phyloP scores from a whole-genome alignment of 2,888 invertebrate species.

The Anthophora plumipes region DNA sequence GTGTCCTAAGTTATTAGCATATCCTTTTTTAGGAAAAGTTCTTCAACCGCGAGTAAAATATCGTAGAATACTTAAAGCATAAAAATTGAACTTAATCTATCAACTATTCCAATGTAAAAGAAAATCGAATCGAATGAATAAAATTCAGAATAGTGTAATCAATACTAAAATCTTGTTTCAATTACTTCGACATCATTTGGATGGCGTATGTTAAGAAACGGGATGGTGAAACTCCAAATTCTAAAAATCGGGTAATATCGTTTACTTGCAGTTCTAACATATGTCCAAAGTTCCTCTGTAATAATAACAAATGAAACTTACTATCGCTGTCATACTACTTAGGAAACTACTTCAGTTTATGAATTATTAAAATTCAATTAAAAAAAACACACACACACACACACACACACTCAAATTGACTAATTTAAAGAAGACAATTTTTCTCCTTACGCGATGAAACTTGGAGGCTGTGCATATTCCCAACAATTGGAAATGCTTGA shows the following conservation, averaged over 20 bases:
- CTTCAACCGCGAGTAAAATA: no score
- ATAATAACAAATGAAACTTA: not conserved
- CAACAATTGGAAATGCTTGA: slow-evolving; percentile 64
- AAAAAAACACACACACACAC: not conserved
- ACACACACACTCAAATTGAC: not conserved
- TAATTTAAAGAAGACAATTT: not conserved
- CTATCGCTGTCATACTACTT: not conserved
- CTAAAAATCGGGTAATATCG: slow-evolving; percentile 76
- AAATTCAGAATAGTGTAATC: no score
- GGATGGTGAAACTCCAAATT: slow-evolving; percentile 65
- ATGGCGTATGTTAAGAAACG: slow-evolving; percentile 71
- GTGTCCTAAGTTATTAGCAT: no score
- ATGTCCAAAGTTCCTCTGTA: slow-evolving; percentile 71
- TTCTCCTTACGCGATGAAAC: slow-evolving; percentile 58
- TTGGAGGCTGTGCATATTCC: slow-evolving; percentile 60
- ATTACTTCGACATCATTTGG: slow-evolving; percentile 80
- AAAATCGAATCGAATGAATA: no score
- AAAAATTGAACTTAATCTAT: no score
- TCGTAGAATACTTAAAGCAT: no score
- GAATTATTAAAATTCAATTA: not conserved
- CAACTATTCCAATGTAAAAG: no score
- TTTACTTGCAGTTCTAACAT: slow-evolving; percentile 52
- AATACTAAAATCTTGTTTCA: no score
- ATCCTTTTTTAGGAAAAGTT: not conserved
- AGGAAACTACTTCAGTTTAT: no score